A percentile compares a stretch with the other conserved stretches of the same genome.
Conservation (phyloP, 1,140 invertebrate species). For the Zaprionus inermis region DNA sequence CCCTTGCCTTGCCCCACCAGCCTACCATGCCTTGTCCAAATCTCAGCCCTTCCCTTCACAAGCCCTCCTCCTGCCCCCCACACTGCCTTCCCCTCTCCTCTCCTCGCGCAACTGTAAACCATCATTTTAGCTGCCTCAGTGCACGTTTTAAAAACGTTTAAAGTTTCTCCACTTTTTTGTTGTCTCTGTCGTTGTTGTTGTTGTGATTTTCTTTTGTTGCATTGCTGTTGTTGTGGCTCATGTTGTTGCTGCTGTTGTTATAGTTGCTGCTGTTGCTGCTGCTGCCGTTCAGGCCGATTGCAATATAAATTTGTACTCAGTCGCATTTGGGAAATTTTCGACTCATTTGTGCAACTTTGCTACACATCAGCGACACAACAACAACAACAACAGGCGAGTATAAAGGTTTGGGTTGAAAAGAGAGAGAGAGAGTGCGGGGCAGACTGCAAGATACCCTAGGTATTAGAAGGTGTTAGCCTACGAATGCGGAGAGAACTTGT, state of each 20-base stretch:
- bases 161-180: constrained; percentile 28
- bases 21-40: no score
- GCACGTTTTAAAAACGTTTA: constrained; percentile 49
- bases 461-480: no score
- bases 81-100: background rate
- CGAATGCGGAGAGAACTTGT: background rate
- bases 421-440: background rate
- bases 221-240: background rate
- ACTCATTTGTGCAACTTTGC: constrained; percentile 56
- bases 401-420: background rate
- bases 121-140: constrained; percentile 23
- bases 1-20: no score
- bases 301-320: constrained; percentile 42
- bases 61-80: background rate
- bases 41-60: no score
- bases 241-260: constrained; percentile 5
- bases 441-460: background rate
- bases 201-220: background rate
- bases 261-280: background rate
- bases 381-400: constrained; percentile 19
- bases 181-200: background rate
- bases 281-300: background rate
- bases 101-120: constrained; percentile 5
- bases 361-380: constrained; percentile 18
- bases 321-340: constrained; percentile 61